Percentiles rank a stretch among this genome's conserved stretches.
These are phyloP conservation scores for Heterodera schachtii DNA, from an alignment of 1,140 invertebrate genomes.

Conservation along the genomic window DNA sequence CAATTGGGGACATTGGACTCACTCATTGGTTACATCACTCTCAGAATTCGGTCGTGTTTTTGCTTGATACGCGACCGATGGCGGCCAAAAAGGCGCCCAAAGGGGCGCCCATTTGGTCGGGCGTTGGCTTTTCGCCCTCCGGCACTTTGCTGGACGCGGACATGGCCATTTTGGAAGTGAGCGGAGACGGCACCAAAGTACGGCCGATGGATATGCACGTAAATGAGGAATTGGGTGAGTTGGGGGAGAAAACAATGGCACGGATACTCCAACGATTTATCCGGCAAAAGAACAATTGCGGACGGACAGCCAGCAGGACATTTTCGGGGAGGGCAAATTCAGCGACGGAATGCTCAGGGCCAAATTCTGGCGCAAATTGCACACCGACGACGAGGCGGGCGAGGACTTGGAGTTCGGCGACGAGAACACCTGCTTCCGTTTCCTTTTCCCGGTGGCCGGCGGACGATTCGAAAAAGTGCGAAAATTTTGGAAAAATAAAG, in stretches of 20 bases:
- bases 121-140: conserved; percentile 85
- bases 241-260: conserved; percentile 9
- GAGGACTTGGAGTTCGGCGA: conserved; percentile 60
- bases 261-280: neutral
- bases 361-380: conserved; percentile 63
- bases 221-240: conserved; percentile 32
- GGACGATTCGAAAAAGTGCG: conserved; percentile 71
- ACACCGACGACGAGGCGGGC: conserved; percentile 60
- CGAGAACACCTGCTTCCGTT: conserved; percentile 58
- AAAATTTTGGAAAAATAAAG: neutral
- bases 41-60: conserved; percentile 76
- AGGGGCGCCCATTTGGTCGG: conserved; percentile 76
- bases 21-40: neutral
- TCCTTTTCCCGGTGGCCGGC: conserved; percentile 65
- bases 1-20: neutral
- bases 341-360: conserved; percentile 63
- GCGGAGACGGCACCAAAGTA: conserved; percentile 31
- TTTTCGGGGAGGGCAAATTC: conserved; percentile 9
- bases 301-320: conserved; percentile 9
- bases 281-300: conserved; percentile 23
- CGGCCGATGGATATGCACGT: conserved; percentile 56
- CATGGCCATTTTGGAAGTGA: conserved; percentile 55
- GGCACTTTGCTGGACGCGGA: conserved; percentile 62
- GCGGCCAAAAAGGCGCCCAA: conserved; percentile 68
- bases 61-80: conserved; percentile 79